Conservation (phyloP, 2,888 invertebrate species). For the Disparrhopalites patrizii region DNA sequence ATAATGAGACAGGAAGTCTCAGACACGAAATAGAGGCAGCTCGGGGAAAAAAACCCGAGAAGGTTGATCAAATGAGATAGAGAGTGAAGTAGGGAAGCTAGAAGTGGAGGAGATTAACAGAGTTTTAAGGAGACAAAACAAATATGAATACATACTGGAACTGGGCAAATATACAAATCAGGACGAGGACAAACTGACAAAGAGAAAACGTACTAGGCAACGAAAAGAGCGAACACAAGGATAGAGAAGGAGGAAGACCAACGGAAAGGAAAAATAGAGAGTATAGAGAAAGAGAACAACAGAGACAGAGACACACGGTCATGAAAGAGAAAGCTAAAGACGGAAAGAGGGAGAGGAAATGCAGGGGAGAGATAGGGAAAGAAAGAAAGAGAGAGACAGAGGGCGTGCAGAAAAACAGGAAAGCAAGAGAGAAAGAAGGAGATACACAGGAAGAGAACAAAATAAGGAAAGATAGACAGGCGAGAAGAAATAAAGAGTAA, state of each 20-base stretch:
- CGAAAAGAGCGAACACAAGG: not conserved
- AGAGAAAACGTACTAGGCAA: too few relatives aligned
- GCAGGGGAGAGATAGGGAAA: not conserved
- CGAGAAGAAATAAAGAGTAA: too few relatives aligned
- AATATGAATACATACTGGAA: not conserved
- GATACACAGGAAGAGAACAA: too few relatives aligned
- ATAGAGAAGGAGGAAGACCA: not conserved
- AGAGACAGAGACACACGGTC: not conserved
- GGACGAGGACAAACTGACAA: constrained; percentile 1
- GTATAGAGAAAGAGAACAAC: constrained; percentile 4
- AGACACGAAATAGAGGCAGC: not conserved
- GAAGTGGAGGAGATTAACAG: too few relatives aligned
- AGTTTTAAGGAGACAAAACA: not conserved
- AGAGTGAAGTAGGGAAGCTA: not conserved
- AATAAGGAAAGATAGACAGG: too few relatives aligned
- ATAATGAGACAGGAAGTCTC: not conserved
- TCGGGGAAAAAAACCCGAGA: not conserved
- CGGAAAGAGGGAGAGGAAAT: not conserved
- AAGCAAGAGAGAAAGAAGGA: not conserved
- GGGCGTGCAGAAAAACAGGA: too few relatives aligned
- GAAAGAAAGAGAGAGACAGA: too few relatives aligned
- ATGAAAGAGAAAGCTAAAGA: not conserved
- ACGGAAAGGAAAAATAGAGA: constrained; percentile 9
- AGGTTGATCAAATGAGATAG: not conserved
- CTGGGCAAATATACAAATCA: not conserved